Conservation (phyloP, 2,113 vertebrate species). For the Scytalopus superciliaris region DNA sequence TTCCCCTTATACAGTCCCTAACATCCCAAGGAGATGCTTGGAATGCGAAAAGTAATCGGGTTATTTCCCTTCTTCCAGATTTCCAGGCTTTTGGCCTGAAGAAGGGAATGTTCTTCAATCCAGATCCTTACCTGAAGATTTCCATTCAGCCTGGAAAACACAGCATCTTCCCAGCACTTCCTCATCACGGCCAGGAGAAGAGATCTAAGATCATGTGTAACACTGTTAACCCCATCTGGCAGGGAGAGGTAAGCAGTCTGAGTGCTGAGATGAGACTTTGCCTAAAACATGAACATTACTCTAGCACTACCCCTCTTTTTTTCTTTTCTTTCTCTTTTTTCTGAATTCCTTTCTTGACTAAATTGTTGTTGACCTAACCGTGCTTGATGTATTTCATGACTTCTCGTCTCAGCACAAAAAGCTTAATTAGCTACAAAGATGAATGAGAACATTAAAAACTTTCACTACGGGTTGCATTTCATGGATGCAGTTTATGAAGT, state of each 20-base stretch:
- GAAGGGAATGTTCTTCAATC: conserved; percentile 99
- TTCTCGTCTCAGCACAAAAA: neutral
- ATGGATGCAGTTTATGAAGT: neutral
- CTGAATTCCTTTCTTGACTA: neutral
- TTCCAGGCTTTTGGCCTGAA: conserved; percentile 94
- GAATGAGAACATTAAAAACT: neutral
- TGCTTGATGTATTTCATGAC: neutral
- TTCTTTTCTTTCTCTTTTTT: neutral
- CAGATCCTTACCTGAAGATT: conserved; percentile 97
- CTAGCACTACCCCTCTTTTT: neutral
- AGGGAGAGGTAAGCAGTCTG: conserved; percentile 83
- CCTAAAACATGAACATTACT: neutral
- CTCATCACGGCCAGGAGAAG: conserved; percentile 96
- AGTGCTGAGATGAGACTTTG: neutral
- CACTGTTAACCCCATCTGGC: conserved; percentile 94
- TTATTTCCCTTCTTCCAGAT: conserved; percentile 75
- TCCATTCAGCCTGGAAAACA: conserved; percentile 98
- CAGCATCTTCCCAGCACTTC: conserved; percentile 94
- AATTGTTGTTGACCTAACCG: neutral
- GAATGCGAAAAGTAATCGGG: neutral
- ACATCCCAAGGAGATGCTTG: neutral
- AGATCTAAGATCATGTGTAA: conserved; percentile 91
- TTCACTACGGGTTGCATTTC: neutral
- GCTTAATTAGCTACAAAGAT: neutral
- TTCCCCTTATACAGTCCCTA: neutral